Evolutionary conservation across 1,140 invertebrate genomes (phyloP).

Genomic region (Phthorimaea operculella): DNA sequence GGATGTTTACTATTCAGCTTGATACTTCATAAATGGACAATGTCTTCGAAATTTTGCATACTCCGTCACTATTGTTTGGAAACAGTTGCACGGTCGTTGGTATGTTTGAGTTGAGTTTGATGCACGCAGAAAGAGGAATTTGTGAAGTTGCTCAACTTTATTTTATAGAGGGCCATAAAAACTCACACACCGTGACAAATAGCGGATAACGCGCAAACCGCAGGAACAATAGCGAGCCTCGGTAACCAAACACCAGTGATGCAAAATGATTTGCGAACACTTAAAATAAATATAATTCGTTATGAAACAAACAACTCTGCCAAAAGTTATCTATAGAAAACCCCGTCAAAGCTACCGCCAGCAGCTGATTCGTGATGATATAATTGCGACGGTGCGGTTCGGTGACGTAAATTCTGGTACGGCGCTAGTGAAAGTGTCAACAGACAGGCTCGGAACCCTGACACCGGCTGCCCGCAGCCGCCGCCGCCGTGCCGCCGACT

Average conservation of each 20-base stretch:
- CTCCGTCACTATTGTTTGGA: background rate
- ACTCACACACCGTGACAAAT: conserved; percentile 14
- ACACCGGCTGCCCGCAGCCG: conserved; percentile 13
- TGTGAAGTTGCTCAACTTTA: background rate
- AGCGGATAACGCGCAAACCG: conserved; percentile 16
- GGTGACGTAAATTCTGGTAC: conserved; percentile 35
- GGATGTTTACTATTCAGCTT: background rate
- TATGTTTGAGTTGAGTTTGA: background rate
- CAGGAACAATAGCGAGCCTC: background rate
- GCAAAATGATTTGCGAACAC: background rate
- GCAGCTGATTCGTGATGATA: conserved; percentile 46
- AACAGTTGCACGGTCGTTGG: background rate
- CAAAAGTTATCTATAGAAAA: no score
- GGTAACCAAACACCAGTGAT: conserved; percentile 10
- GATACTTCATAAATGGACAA: background rate
- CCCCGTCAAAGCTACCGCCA: no score
- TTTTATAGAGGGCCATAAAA: conserved; percentile 1
- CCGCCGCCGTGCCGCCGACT: background rate
- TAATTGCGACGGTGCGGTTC: conserved; percentile 30
- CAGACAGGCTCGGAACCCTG: conserved; percentile 30
- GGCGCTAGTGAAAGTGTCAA: conserved; percentile 51
- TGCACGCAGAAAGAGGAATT: background rate
- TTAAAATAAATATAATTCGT: no score
- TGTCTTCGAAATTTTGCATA: no score
- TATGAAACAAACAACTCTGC: no score